These are phyloP conservation scores for Grallaria varia DNA, from an alignment of 2,113 vertebrate species.

Conservation along the genomic window DNA sequence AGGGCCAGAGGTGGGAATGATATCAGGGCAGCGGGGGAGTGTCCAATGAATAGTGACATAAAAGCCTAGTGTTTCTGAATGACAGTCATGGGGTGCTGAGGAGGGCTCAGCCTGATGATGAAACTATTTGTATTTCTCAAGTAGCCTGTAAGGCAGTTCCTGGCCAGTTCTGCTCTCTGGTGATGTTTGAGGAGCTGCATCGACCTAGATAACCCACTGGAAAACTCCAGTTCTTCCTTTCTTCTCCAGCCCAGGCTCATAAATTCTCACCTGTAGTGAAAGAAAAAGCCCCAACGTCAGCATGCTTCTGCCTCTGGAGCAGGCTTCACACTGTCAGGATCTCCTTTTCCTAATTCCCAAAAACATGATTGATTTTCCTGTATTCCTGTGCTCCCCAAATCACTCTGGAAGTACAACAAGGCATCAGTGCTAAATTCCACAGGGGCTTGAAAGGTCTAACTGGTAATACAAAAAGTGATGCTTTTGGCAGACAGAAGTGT, in stretches of 20 bases:
- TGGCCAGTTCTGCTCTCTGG: neutral
- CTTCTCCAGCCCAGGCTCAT: neutral
- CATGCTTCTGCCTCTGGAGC: neutral
- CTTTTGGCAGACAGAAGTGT: neutral
- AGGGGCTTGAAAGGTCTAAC: neutral
- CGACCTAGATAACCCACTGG: accelerated
- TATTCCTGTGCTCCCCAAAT: neutral
- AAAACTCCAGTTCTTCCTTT: neutral
- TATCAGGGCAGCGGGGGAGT: neutral
- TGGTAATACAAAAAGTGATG: neutral
- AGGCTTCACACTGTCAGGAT: neutral
- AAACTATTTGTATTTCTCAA: neutral
- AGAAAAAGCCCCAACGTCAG: neutral
- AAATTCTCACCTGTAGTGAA: neutral
- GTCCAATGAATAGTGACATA: accelerated
- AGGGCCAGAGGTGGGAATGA: neutral
- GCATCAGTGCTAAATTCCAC: neutral
- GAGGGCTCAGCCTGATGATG: neutral
- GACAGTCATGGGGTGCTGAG: accelerated
- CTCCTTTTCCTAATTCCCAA: neutral
- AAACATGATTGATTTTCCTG: neutral
- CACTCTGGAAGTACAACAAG: neutral
- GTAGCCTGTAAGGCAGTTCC: neutral
- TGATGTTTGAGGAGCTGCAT: neutral
- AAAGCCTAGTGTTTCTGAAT: neutral